A percentile compares a stretch with the other conserved stretches of the same genome.
Conservation (phyloP, 2,888 invertebrate species). For the Drosophila meridionalis region DNA sequence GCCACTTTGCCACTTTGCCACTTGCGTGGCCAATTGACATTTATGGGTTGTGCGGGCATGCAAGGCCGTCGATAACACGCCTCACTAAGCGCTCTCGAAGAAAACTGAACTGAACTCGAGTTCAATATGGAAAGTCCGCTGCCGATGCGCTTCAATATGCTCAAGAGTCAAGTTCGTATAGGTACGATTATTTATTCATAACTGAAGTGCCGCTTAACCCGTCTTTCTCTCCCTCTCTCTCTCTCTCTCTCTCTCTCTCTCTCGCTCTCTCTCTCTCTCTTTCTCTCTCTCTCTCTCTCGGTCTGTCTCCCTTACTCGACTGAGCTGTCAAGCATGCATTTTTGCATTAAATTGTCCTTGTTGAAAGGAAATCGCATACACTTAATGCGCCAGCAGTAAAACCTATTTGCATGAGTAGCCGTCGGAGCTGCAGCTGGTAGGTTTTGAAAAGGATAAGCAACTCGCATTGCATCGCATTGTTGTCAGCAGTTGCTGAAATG, state of each 20-base stretch:
- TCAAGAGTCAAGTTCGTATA: conserved; percentile 31
- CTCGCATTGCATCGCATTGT: conserved; percentile 49
- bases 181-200: conserved; percentile 68
- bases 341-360: conserved; percentile 76
- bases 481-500: conserved; percentile 66
- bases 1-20: conserved; percentile 37
- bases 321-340: conserved; percentile 70
- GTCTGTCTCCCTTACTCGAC: conserved; percentile 25
- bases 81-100: conserved; percentile 54
- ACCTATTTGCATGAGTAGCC: conserved; percentile 66
- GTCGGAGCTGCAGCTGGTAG: conserved; percentile 9
- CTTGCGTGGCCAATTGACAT: conserved; percentile 68
- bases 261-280: neutral
- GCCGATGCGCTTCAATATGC: conserved; percentile 32
- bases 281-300: neutral
- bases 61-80: conserved; percentile 66
- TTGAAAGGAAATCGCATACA: conserved; percentile 75
- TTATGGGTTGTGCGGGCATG: conserved; percentile 75
- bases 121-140: conserved; percentile 11
- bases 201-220: conserved; percentile 50
- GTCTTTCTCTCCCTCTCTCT: neutral
- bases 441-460: conserved; percentile 13
- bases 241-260: neutral
- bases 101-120: conserved; percentile 24
- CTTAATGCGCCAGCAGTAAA: conserved; percentile 65